Conservation (phyloP, 2,888 invertebrate genomes). For the Harpalus rufipes region DNA sequence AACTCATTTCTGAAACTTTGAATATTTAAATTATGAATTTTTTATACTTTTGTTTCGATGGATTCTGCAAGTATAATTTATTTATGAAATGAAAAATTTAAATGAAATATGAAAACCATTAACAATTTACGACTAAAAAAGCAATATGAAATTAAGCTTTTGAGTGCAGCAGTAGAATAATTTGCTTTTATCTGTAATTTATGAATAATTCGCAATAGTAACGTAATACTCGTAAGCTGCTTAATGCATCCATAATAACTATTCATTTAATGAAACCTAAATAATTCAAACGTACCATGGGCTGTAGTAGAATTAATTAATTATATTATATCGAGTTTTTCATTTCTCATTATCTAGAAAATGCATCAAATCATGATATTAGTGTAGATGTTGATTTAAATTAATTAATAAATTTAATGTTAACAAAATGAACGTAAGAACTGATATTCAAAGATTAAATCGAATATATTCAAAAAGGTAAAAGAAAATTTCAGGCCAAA, state of each 20-base stretch:
- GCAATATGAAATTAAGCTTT: background rate
- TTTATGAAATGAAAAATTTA: slow-evolving; percentile 7
- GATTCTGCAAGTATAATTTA: background rate
- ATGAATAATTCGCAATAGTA: background rate
- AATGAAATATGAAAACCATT: background rate
- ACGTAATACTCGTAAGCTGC: background rate
- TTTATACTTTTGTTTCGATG: background rate
- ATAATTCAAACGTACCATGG: background rate
- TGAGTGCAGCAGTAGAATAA: background rate
- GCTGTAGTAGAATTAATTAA: background rate
- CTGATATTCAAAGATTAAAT: no score
- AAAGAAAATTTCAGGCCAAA: no score
- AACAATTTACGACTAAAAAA: background rate
- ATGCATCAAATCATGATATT: no score
- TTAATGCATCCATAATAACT: background rate
- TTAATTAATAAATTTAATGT: no score
- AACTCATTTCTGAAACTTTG: background rate
- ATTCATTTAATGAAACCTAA: background rate
- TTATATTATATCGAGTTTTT: no score
- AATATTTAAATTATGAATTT: background rate
- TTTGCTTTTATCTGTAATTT: background rate
- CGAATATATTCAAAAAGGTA: no score
- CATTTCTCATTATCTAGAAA: no score
- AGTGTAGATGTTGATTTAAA: no score
- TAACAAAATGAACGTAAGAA: no score